Evolutionary conservation across 2,888 invertebrate species (phyloP), one percentile per base, ranked within the genome.

Genomic region (Allacma fusca): DNA sequence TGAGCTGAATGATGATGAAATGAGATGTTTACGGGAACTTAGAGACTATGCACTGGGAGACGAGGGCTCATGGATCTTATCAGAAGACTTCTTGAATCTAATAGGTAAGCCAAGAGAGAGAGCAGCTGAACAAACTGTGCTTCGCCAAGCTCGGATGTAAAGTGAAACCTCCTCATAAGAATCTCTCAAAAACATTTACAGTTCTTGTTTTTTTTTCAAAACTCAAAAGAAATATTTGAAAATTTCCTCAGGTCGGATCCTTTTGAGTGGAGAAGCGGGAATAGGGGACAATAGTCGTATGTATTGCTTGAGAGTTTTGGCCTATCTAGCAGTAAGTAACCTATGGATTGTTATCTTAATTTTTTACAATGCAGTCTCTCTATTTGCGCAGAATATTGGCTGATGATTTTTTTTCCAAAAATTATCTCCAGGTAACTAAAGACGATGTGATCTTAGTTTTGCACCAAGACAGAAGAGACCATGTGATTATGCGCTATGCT

Each of bases 61-160:
- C 84, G 95, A 96, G 86, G 96, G 96, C 77, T 94, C 94, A 85
- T 96, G 96, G 96, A 94, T 95, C 77, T 89, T 96, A 26, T 94
- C 95, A 13, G 96, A 96, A 85, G 92, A 93, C 84, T 96, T 96
- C 87, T 90, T 95, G 65, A 89, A 90, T 76, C 94, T 95, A 86
- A 90, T 96, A 78, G 93, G 93, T 92, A 82, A 86, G 88, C 23
- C n/a, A n/a, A n/a, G n/a, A n/a, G n/a, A n/a, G n/a, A n/a, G n/a
- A n/a, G n/a, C n/a, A n/a, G n/a, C n/a, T n/a, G n/a, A n/a, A n/a
- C n/a, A n/a, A n/a, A n/a, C n/a, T n/a, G n/a, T n/a, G n/a, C n/a
- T n/a, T n/a, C n/a, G n/a, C n/a, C n/a, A n/a, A n/a, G n/a, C n/a
- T n/a, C n/a, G n/a, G n/a, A n/a, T n/a, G n/a, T 21, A 9, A 7